Evolutionary conservation across 1,140 invertebrate species (phyloP), one percentile per base, ranked within the genome.

Genomic region (Potamilus streckersoni): DNA sequence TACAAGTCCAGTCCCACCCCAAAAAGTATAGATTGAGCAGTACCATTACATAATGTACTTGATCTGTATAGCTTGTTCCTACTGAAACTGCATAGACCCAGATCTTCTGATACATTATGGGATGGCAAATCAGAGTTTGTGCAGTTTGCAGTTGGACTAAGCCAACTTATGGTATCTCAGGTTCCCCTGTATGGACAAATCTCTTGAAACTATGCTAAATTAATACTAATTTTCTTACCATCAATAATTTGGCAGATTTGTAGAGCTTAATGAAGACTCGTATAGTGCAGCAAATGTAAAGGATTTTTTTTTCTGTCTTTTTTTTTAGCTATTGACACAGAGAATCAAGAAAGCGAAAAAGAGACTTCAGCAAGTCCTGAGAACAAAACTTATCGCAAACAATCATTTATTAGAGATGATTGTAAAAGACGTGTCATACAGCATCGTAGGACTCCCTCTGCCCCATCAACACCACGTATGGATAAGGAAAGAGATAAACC

Each of bases 331-430:
- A 72, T 77, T n/a, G 69, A 69, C 11, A 65, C 66, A 1, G 70
- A 62, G 3, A 61, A 64, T 11, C 69, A n/a, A 57, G 16, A n/a
- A 55, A 62, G 62, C 60, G 74, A 71, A 5, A 58, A 38, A n/a
- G 73, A 71, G 19, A 60, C 1, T 11, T 72, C 71, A 17, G 61
- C 71, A 17, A 78, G 68, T 59, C 70, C 75, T 59, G 76, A 78
- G 16, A 69, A 73, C 60, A 62, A 63, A 14, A 20, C 80, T 8
- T 58, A 78, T 57, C 67, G 81, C 16, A 83, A 83, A 74, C 80
- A 83, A 59, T 84, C 83, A 2, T 88, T 88, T 75, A 72, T 84
- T 49, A 76, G 86, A 57, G 81, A 80, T 62, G 86, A 88, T 64
- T 80, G 83, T n/a, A 83, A 84, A 66, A 78, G 86, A 17, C 79